Evolutionary conservation across 1,140 invertebrate species (phyloP).

Genomic region (Melipona quadrifasciata): DNA sequence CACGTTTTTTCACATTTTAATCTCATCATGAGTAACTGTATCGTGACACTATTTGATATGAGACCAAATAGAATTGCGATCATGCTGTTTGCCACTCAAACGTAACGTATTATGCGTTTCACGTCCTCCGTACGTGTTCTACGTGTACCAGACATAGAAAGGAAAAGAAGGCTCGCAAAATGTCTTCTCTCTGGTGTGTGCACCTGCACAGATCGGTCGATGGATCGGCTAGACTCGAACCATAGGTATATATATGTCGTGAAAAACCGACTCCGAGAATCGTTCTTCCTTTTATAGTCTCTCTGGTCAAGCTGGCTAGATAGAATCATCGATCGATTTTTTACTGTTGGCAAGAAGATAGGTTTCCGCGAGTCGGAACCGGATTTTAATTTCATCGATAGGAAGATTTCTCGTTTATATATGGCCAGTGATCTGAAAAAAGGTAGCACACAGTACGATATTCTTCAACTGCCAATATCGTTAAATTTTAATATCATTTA

Average conservation of each 20-base stretch:
- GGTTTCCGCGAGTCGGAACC: no score
- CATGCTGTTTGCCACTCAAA: background rate
- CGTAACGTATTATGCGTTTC: slow-evolving; percentile 22
- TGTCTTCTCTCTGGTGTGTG: background rate
- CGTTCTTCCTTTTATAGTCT: slow-evolving; percentile 15
- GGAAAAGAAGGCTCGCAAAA: slow-evolving; percentile 4
- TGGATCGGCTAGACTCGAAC: slow-evolving; percentile 17
- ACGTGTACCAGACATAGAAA: slow-evolving; percentile 7
- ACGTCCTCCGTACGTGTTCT: slow-evolving; percentile 39
- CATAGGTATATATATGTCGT: slow-evolving; percentile 14
- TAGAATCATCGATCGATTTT: slow-evolving; percentile 17
- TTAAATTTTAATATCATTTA: background rate
- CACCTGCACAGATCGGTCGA: slow-evolving; percentile 9
- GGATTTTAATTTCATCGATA: background rate
- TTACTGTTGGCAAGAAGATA: background rate
- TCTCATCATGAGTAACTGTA: background rate
- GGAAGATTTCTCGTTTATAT: background rate
- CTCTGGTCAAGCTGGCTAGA: background rate
- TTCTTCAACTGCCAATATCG: background rate
- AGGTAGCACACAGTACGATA: background rate
- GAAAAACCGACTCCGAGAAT: slow-evolving; percentile 4
- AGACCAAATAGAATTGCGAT: background rate
- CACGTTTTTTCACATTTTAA: background rate
- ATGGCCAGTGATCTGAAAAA: background rate
- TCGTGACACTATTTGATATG: background rate